Evolutionary conservation across 1,140 invertebrate genomes (phyloP).

Genomic region (Hyles euphorbiae): DNA sequence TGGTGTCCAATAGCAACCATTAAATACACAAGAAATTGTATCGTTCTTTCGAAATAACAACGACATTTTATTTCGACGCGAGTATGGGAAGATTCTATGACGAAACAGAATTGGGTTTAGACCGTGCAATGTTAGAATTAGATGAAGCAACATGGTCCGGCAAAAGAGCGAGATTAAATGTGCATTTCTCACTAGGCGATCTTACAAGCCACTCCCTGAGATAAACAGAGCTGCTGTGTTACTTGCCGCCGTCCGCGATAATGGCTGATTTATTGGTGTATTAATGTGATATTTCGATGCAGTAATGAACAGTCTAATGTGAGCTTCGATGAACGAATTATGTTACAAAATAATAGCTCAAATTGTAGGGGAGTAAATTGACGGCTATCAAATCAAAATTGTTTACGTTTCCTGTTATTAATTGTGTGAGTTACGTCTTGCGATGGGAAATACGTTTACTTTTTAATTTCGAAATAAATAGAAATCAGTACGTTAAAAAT

Average conservation of each 20-base stretch:
- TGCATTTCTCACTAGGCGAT: slow-evolving; percentile 8
- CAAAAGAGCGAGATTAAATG: slow-evolving; percentile 15
- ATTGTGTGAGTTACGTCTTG: no score
- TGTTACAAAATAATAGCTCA: no score
- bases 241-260: background rate
- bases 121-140: slow-evolving; percentile 24
- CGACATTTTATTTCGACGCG: slow-evolving; percentile 26
- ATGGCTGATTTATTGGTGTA: no score
- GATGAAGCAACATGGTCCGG: slow-evolving; percentile 32
- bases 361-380: no score
- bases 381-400: no score
- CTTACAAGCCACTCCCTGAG: slow-evolving; percentile 1
- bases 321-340: no score
- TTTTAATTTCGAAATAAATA: no score
- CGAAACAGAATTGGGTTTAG: slow-evolving; percentile 35
- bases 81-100: slow-evolving; percentile 38
- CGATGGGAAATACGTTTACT: no score
- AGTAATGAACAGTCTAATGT: no score
- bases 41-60: slow-evolving; percentile 23
- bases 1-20: slow-evolving; percentile 25
- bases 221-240: background rate
- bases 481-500: no score
- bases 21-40: slow-evolving; percentile 15
- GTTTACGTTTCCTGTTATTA: no score
- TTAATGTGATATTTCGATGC: no score